A percentile compares a stretch with the other conserved stretches of the same genome.
Conservation (phyloP, 2,113 vertebrate species). For the Seriola aureovittata region DNA sequence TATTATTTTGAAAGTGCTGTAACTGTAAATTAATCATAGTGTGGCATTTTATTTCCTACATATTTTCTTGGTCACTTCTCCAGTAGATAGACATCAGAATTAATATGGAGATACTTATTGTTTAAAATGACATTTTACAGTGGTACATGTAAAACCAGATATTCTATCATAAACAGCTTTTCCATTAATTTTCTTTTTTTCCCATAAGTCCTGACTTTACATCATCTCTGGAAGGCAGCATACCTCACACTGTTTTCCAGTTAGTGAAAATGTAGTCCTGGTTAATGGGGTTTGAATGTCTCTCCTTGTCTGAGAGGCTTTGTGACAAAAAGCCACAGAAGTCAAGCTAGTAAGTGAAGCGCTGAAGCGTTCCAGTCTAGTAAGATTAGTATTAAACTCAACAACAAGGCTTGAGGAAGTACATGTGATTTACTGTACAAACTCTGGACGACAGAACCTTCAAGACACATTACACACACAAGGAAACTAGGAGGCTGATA, state of each 20-base stretch:
- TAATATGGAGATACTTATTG: no score
- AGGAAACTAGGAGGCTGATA: conserved; percentile 12
- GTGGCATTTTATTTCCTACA: neutral
- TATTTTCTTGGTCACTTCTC: neutral
- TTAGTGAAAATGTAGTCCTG: neutral
- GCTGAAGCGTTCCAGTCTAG: conserved; percentile 22
- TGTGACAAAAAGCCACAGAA: conserved; percentile 49
- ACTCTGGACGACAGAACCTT: conserved; percentile 62
- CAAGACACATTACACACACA: conserved; percentile 54
- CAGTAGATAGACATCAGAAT: no score
- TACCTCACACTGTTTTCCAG: neutral
- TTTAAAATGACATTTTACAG: neutral
- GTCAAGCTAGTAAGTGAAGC: conserved; percentile 20
- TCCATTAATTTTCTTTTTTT: neutral
- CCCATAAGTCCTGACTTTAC: neutral
- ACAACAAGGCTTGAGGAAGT: conserved; percentile 5
- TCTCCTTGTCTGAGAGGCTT: conserved; percentile 33
- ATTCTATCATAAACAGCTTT: neutral
- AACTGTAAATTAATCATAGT: neutral
- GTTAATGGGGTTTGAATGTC: conserved; percentile 12
- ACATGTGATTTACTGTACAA: conserved; percentile 41
- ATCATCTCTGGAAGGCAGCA: conserved; percentile 3
- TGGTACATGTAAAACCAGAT: neutral
- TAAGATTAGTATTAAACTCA: conserved; percentile 53
- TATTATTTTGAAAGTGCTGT: neutral